Evolutionary conservation across 2,888 invertebrate species (phyloP), one percentile per base, ranked within the genome.

Genomic region (Lissonota sp.): DNA sequence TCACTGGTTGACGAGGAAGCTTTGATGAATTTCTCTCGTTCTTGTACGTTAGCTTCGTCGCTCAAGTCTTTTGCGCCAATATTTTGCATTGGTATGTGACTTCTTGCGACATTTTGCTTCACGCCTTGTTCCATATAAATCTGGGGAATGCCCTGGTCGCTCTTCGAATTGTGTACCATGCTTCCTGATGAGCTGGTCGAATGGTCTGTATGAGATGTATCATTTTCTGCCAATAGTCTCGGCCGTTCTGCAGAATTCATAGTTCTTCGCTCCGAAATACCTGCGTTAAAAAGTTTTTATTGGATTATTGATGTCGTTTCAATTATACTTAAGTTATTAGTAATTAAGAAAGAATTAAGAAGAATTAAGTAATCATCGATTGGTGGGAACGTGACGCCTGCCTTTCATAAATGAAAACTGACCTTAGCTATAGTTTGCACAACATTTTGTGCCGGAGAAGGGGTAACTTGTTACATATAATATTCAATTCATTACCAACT

Each of bases 201-300:
- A 5, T 53, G 42, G 10, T 62, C 53, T 10, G 55, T 63, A 39
- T 63, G 3, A 26, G 1, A 26, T 26, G 26, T 26, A 26, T 26
- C 26, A 3, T 26, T 26, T 1, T 26, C 26, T 57, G 40, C 14
- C 3, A 39, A 46, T 39, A n/a, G 5, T 44, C 37, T 55, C 39
- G 77, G 14, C 40, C 63, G 69, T 6, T 80, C 72, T 26, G 73
- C 77, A 6, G 80, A 77, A 16, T 42, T 72, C 6, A 39, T 26
- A 0, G 16, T 10, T 40, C 44, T 60, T 42, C 39, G 57, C 3
- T 71, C 71, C 14, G 62, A 5, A 44, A 51, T 37, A 26, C 26
- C 26, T 26, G 26, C 26, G 26, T 26, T 26, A 26, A 26, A 26
- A 26, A 26, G 1, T 26, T 26, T 3, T 26, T 2, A 2, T 26